These are phyloP conservation scores for Cerastoderma edule DNA, from an alignment of 2,888 invertebrate genomes.

Conservation along the genomic window DNA sequence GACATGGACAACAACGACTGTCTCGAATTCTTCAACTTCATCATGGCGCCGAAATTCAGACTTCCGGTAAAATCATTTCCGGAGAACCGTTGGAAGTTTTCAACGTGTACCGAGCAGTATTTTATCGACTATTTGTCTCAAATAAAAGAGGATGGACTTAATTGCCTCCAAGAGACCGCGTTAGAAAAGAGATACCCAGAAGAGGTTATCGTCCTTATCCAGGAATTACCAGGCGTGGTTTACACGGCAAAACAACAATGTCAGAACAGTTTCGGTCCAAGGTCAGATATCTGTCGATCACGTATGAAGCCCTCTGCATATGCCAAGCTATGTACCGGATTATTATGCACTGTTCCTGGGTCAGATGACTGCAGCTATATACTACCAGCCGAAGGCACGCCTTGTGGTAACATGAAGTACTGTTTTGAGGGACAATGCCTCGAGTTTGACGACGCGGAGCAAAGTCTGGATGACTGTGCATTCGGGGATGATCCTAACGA, in stretches of 20 bases:
- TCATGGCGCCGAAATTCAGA: slow-evolving; percentile 58
- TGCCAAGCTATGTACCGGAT: slow-evolving; percentile 42
- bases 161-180: slow-evolving; percentile 37
- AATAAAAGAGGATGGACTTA: slow-evolving; percentile 40
- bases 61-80: slow-evolving; percentile 50
- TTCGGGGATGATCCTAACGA: slow-evolving; percentile 44
- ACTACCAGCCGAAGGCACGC: slow-evolving; percentile 60
- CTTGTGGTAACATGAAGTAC: slow-evolving; percentile 57
- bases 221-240: slow-evolving; percentile 40
- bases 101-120: slow-evolving; percentile 47
- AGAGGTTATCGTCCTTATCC: slow-evolving; percentile 16
- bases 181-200: slow-evolving; percentile 27
- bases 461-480: slow-evolving; percentile 36
- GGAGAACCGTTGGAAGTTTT: slow-evolving; percentile 55
- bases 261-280: slow-evolving; percentile 33
- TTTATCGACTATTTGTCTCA: slow-evolving; percentile 42
- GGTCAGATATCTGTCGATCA: slow-evolving; percentile 48
- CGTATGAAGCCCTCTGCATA: slow-evolving; percentile 38
- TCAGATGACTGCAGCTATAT: slow-evolving; percentile 40
- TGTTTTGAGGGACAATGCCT: slow-evolving; percentile 46
- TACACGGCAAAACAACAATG: slow-evolving; percentile 49
- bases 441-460: slow-evolving; percentile 43
- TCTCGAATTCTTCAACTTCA: slow-evolving; percentile 56
- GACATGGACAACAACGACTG: slow-evolving; percentile 64
- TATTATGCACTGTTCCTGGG: slow-evolving; percentile 35